A percentile compares a stretch with the other conserved stretches of the same genome.
These are phyloP conservation scores for Acanthococcus lagerstroemiae DNA, from an alignment of 2,888 invertebrate species.

Conservation along the genomic window DNA sequence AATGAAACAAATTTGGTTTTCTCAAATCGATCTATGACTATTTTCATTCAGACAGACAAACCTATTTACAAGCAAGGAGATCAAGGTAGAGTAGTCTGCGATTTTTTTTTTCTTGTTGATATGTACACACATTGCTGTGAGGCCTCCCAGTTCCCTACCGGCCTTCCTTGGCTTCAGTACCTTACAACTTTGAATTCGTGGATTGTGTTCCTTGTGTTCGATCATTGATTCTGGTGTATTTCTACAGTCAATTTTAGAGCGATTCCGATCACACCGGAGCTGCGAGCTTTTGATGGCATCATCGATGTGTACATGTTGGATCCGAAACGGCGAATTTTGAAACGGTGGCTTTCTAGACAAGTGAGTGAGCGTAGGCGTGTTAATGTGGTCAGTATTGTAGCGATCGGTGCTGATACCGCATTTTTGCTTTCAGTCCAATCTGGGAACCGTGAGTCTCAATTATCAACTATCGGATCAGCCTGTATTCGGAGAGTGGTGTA, in stretches of 20 bases:
- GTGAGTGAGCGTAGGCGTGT: slow-evolving; percentile 40
- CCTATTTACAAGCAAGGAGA: slow-evolving; percentile 91
- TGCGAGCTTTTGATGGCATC: slow-evolving; percentile 81
- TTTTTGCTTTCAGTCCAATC: slow-evolving; percentile 54
- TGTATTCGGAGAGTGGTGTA: slow-evolving; percentile 82
- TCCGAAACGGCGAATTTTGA: slow-evolving; percentile 75
- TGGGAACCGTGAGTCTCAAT: slow-evolving; percentile 84
- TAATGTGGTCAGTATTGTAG: not conserved
- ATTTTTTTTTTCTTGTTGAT: too few relatives aligned
- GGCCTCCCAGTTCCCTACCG: too few relatives aligned
- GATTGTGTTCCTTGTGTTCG: too few relatives aligned
- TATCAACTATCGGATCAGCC: slow-evolving; percentile 88
- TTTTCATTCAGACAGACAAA: slow-evolving; percentile 89
- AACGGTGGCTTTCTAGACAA: slow-evolving; percentile 87
- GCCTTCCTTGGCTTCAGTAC: too few relatives aligned
- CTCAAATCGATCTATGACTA: slow-evolving; percentile 84
- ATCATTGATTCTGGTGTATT: slow-evolving; percentile 18
- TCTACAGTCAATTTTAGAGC: slow-evolving; percentile 71
- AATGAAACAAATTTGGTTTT: slow-evolving; percentile 80
- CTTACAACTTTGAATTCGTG: too few relatives aligned
- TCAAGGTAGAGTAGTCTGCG: slow-evolving; percentile 51
- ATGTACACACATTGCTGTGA: too few relatives aligned
- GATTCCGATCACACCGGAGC: slow-evolving; percentile 83
- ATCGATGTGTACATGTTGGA: slow-evolving; percentile 87
- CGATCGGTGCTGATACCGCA: slow-evolving; percentile 1